Evolutionary conservation across 2,888 invertebrate species (phyloP).

Genomic region (Sphaerophoria rueppellii): DNA sequence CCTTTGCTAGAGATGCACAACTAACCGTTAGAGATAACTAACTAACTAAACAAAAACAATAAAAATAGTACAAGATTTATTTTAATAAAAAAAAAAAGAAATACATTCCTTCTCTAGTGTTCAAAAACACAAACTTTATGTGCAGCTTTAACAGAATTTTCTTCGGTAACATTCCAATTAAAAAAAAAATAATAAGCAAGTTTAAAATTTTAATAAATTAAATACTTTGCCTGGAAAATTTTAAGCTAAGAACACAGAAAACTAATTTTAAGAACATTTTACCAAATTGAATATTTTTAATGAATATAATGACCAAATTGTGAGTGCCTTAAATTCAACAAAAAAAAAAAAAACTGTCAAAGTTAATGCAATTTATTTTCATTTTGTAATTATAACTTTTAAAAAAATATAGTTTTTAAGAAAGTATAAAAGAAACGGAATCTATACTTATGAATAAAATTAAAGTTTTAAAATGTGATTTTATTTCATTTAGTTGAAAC

Average conservation of each 20-base stretch:
- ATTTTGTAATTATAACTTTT: constrained; percentile 58
- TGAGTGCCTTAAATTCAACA: constrained; percentile 61
- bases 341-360: neutral
- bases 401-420: constrained; percentile 58
- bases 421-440: constrained; percentile 28
- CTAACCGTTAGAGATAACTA: constrained; percentile 57
- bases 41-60: no score
- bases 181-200: constrained; percentile 7
- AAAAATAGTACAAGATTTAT: constrained; percentile 65
- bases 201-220: neutral
- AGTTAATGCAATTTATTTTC: constrained; percentile 30
- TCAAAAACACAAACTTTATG: constrained; percentile 25
- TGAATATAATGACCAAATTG: constrained; percentile 45
- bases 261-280: constrained; percentile 10
- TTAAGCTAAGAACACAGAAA: neutral
- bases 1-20: constrained; percentile 80
- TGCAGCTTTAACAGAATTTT: constrained; percentile 31
- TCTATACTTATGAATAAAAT: constrained; percentile 62
- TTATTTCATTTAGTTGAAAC: neutral
- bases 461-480: constrained; percentile 8
- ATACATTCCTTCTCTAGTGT: constrained; percentile 39
- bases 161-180: constrained; percentile 55
- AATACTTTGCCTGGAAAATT: neutral
- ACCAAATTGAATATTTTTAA: constrained; percentile 28
- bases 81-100: neutral